Evolutionary conservation across 2,888 invertebrate species (phyloP).

Genomic region (Metopia argyrocephala): DNA sequence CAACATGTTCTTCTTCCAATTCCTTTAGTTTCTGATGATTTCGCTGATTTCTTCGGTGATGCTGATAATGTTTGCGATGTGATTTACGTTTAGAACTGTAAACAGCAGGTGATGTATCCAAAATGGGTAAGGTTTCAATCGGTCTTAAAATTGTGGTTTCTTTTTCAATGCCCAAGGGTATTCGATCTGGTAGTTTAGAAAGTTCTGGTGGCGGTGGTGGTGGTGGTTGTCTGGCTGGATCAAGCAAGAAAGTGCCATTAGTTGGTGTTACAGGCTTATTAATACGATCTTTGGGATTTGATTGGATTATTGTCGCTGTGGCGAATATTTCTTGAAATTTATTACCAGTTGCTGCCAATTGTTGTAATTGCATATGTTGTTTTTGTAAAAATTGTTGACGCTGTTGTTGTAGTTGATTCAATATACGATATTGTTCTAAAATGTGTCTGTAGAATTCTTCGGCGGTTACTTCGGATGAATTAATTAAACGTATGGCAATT

Average conservation of each 20-base stretch:
- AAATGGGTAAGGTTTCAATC: constrained; percentile 68
- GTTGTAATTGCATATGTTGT: constrained; percentile 74
- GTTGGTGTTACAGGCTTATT: constrained; percentile 65
- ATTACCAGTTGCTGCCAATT: constrained; percentile 73
- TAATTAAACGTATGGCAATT: constrained; percentile 77
- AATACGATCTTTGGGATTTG: constrained; percentile 70
- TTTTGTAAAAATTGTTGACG: constrained; percentile 74
- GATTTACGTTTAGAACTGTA: constrained; percentile 70
- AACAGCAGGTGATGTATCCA: constrained; percentile 67
- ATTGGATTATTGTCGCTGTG: constrained; percentile 75
- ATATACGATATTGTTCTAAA: constrained; percentile 74
- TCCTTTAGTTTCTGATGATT: constrained; percentile 63
- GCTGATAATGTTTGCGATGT: constrained; percentile 74
- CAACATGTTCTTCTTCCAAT: constrained; percentile 14
- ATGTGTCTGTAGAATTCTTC: constrained; percentile 78
- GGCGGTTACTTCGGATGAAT: constrained; percentile 77
- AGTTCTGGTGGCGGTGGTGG: constrained; percentile 36
- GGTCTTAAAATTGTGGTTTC: constrained; percentile 41
- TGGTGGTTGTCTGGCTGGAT: constrained; percentile 60
- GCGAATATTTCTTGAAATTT: constrained; percentile 75
- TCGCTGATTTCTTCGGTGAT: constrained; percentile 69
- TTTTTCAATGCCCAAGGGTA: constrained; percentile 54
- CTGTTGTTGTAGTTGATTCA: constrained; percentile 72
- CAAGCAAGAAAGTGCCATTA: constrained; percentile 69
- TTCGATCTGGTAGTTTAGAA: constrained; percentile 46